Conservation (phyloP, 2,888 invertebrate species). For the Caenorhabditis sp. region DNA sequence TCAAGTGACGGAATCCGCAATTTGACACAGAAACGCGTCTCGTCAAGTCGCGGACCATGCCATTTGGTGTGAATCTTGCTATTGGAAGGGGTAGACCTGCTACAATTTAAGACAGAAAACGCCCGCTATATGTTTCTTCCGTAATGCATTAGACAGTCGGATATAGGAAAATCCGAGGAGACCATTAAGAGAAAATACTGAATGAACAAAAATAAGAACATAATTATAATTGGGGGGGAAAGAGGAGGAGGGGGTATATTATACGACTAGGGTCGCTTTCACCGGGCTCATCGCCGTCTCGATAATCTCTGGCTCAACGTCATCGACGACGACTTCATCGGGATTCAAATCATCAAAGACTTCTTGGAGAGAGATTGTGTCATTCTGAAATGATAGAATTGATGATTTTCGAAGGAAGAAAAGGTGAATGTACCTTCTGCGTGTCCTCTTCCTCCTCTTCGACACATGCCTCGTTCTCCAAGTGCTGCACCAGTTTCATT, state of each 20-base stretch:
- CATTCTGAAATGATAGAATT: conserved; percentile 33
- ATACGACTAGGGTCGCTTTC: conserved; percentile 48
- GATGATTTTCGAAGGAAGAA: background rate
- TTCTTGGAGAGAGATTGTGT: conserved; percentile 23
- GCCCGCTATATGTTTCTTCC: background rate
- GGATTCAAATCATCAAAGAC: conserved; percentile 4
- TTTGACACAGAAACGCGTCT: no score
- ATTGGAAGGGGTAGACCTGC: conserved; percentile 6
- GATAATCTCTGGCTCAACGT: background rate
- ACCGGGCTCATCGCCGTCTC: conserved; percentile 46
- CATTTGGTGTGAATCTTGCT: no score
- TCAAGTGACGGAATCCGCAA: no score
- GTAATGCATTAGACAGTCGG: conserved; percentile 4
- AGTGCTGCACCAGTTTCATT: conserved; percentile 25
- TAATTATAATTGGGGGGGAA: background rate
- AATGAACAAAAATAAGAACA: background rate
- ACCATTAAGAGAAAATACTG: conserved; percentile 1
- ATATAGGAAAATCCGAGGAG: conserved; percentile 4
- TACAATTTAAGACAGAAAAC: background rate
- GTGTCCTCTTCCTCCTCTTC: conserved; percentile 28
- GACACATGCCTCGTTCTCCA: conserved; percentile 44
- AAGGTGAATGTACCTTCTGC: background rate
- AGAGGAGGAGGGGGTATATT: no score
- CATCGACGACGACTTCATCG: background rate
- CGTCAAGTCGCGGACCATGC: no score